These are phyloP conservation scores for Eristalis intricaria DNA, from an alignment of 2,888 invertebrate genomes.

Conservation along the genomic window DNA sequence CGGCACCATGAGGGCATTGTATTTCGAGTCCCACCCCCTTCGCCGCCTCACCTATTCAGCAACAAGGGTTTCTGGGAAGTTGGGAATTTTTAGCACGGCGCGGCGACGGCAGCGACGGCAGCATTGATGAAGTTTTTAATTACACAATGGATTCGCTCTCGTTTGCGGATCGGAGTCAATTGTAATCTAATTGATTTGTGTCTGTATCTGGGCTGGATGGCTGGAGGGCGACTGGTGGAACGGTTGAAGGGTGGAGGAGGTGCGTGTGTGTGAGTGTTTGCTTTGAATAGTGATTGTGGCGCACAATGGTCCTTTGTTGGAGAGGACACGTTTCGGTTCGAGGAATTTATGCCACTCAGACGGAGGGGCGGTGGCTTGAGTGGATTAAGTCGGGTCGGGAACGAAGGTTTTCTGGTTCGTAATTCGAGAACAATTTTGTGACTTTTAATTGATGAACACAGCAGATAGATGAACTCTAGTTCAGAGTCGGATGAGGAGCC, in stretches of 20 bases:
- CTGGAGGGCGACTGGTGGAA: not conserved
- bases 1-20: constrained; percentile 21
- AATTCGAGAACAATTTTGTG: not conserved
- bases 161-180: constrained; percentile 36
- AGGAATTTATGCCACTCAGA: constrained; percentile 1
- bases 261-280: not conserved
- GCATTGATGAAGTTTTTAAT: constrained; percentile 26
- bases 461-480: too few relatives aligned
- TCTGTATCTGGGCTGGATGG: not conserved
- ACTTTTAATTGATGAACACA: not conserved
- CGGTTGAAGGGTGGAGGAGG: too few relatives aligned
- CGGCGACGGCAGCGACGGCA: not conserved
- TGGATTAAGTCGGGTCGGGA: not conserved
- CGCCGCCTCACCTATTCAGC: not conserved
- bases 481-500: not conserved
- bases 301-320: not conserved
- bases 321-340: not conserved
- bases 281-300: not conserved
- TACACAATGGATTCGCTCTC: constrained; percentile 21
- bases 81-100: constrained; percentile 1
- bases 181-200: constrained; percentile 35
- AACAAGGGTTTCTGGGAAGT: not conserved
- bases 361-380: not conserved
- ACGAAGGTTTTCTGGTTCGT: not conserved
- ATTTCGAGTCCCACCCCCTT: constrained; percentile 1